phyloP scores from a whole-genome alignment of 2,888 invertebrate genomes.

The Eledona agricola region DNA sequence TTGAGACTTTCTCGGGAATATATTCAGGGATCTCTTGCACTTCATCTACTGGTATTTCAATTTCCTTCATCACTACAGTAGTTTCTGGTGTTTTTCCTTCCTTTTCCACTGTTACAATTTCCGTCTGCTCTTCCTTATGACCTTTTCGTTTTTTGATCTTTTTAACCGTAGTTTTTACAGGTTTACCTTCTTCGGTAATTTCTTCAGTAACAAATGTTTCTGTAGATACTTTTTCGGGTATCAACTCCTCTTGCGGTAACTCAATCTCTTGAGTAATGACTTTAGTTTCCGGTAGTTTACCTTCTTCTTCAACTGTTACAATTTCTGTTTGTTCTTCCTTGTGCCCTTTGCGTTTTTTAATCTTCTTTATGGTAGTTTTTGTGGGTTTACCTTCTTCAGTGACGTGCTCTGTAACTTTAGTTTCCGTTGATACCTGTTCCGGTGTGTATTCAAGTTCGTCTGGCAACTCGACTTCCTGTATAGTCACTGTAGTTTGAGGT shows the following conservation, averaged over 20 bases:
- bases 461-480: constrained; percentile 43
- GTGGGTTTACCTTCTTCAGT: constrained; percentile 60
- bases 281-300: constrained; percentile 53
- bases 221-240: constrained; percentile 33
- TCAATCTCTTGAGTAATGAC: constrained; percentile 45
- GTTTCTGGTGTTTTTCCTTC: no score
- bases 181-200: no score
- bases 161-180: no score
- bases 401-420: constrained; percentile 48
- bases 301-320: constrained; percentile 56
- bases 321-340: constrained; percentile 61
- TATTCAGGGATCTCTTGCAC: constrained; percentile 42
- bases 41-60: constrained; percentile 44
- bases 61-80: constrained; percentile 41
- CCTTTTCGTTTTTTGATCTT: no score
- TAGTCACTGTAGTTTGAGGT: constrained; percentile 52
- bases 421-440: constrained; percentile 47
- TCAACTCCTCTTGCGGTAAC: constrained; percentile 36
- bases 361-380: constrained; percentile 52
- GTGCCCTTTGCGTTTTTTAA: constrained; percentile 53
- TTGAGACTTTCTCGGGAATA: constrained; percentile 41
- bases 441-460: constrained; percentile 54
- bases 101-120: no score
- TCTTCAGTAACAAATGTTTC: constrained; percentile 7
- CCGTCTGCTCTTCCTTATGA: no score